Evolutionary conservation across 2,888 invertebrate species (phyloP), one percentile per base, ranked within the genome.

Genomic region (Plebejus argus): DNA sequence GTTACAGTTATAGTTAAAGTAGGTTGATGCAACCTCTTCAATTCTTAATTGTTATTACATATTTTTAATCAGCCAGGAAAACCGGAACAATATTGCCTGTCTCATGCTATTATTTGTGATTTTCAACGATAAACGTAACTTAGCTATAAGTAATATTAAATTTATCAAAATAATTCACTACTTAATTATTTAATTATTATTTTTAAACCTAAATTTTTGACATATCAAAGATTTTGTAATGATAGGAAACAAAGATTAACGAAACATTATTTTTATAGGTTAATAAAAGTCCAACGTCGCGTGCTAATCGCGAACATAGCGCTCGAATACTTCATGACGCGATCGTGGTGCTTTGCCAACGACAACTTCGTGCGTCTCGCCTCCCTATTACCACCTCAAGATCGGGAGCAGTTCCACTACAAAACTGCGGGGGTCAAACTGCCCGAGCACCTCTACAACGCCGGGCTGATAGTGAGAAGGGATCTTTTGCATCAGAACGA

Each of bases 221-320:
- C n/a, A n/a, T n/a, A 39, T 39, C 8, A 39, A 39, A 39, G 8
- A 39, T 39, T 45, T 3, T 45, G 10, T 45, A 45, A 39, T 12
- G 0, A 45, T 45, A 45, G 45, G 10, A 45, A 12, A 3, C 53
- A 53, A 15, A 15, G 15, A 49, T 15, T 49, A 49, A 49, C 39
- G 39, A 39, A 39, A 0, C 3, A 15, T 12, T 12, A 15, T 53
- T 53, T 53, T 35, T 71, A 20, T 12, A 71, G 71, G 35, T 71
- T 71, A 33, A 7, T 71, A 15, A 71, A 71, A 39, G 39, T 71
- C n/a, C 71, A 71, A 39, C 71, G 71, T 20, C 35, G 39, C 3
- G 2, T 12, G 20, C 20, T 39, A 3, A 39, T 39, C 12, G 39
- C 71, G 18, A 71, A 39, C 33, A 39, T 71, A 4, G 35, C 71